Evolutionary conservation across 2,113 vertebrate genomes (phyloP), one percentile per base, ranked within the genome.

Genomic region (Syngnathus scovelli): DNA sequence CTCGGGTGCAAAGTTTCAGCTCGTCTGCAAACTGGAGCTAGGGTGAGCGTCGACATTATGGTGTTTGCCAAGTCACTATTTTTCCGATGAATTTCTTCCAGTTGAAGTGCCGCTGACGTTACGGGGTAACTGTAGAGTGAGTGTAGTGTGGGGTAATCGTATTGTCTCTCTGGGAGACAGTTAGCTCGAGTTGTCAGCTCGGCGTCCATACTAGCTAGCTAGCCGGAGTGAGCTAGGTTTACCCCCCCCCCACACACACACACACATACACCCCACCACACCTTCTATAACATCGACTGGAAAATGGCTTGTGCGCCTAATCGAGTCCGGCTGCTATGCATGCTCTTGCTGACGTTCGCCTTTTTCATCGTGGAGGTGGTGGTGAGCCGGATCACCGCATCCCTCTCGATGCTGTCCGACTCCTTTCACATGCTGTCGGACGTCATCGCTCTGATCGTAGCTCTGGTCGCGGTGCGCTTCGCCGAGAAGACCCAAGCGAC

Each of bases 361-460:
- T 99, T 96, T 85, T 98, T 99, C 91, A 88, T 98, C 61, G 92
- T 96, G 88, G 96, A 99, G 81, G 94, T 98, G 86, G 96, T 94
- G 89, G 95, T 98, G 70, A 98, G 96, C 81, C 93, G 93, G 49
- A 69, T 98, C 44, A 99, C 96, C 54, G 49, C 92, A 7, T 98
- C 96, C 38, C 91, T 99, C 64, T 94, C 97, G 41, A 98, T 99
- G 96, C 93, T 98, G 21, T 98, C 95, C 52, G 96, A 98, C 93
- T 99, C 96, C 23, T 99, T 99, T 75, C 95, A 98, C 80, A 99
- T 99, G 96, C 88, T 99, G 76, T 98, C 96, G 81, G 96, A 98
- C 76, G 96, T 99, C 73, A 94, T 99, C 76, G 96, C 96, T 38
- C 90, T 99, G 79, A 82, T 96, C 4, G 97, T 99, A 81, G 96